Percentiles rank a stretch among this genome's conserved stretches.
Conservation (phyloP, 1,140 invertebrate species). For the Ridgeia piscesae region DNA sequence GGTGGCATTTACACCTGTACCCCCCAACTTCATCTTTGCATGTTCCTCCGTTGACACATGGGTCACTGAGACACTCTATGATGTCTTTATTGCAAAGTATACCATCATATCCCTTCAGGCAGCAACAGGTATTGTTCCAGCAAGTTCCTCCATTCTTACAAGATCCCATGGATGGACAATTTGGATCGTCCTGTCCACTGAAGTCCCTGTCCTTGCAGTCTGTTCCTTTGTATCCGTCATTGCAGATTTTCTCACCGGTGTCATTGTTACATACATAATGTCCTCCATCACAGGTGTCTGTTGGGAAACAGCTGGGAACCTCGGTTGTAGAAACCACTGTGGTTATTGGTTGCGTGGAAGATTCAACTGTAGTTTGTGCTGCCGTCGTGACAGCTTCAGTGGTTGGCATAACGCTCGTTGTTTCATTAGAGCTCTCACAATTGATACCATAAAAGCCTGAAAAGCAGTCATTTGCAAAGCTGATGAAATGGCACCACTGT, state of each 20-base stretch:
- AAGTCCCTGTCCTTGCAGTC: background rate
- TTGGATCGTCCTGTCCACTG: background rate
- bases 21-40: background rate
- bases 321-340: too few relatives aligned
- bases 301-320: background rate
- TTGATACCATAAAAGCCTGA: background rate
- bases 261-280: background rate
- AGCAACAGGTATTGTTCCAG: constrained; percentile 17
- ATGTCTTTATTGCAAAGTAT: background rate
- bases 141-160: constrained; percentile 11
- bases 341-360: background rate
- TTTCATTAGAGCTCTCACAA: background rate
- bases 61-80: background rate
- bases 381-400: background rate
- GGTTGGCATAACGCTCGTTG: background rate
- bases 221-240: background rate
- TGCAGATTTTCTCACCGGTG: background rate
- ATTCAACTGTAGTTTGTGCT: background rate
- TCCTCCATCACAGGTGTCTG: background rate
- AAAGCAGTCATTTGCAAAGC: background rate
- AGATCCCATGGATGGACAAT: background rate
- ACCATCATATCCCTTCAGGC: background rate
- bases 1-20: background rate
- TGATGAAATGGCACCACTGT: background rate
- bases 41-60: constrained; percentile 11